Evolutionary conservation across 1,140 invertebrate species (phyloP).

Genomic region (Brachionus asplanchnoidis): DNA sequence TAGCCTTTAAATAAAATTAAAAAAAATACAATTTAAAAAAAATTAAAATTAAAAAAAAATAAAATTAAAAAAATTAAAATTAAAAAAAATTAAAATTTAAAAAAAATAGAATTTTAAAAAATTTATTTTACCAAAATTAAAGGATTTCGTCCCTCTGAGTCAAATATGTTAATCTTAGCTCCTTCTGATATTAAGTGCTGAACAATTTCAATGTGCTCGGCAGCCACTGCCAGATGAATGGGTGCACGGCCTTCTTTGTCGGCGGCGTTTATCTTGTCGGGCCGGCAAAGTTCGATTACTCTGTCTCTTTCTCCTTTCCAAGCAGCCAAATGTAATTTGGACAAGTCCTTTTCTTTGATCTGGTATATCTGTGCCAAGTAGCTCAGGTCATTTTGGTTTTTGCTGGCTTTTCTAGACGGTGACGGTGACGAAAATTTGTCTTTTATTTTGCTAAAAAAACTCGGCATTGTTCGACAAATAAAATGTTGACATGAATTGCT

Average conservation of each 20-base stretch:
- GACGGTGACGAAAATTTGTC: constrained; percentile 10
- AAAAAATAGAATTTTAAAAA: neutral
- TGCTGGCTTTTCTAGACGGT: neutral
- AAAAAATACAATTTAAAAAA: neutral
- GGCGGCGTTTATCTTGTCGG: constrained; percentile 66
- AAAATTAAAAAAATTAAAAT: neutral
- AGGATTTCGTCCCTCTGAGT: neutral
- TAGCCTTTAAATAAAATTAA: neutral
- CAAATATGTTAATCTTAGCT: constrained; percentile 15
- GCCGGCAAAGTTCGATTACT: constrained; percentile 12
- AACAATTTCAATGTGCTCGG: constrained; percentile 70
- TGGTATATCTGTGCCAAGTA: constrained; percentile 3
- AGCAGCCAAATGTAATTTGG: constrained; percentile 5
- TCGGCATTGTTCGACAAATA: neutral
- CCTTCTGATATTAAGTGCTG: constrained; percentile 55
- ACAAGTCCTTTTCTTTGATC: constrained; percentile 34
- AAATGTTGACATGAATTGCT: neutral
- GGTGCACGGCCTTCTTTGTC: constrained; percentile 83
- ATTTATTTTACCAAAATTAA: constrained; percentile 14
- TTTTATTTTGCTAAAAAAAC: constrained; percentile 38
- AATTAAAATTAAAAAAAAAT: neutral
- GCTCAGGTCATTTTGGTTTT: constrained; percentile 1
- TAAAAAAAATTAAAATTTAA: neutral
- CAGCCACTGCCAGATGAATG: constrained; percentile 77
- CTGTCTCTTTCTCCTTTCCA: constrained; percentile 17